Base-by-base conservation (phyloP, 2,888 invertebrate genomes). In the Drosophila setosimentum region DNA sequence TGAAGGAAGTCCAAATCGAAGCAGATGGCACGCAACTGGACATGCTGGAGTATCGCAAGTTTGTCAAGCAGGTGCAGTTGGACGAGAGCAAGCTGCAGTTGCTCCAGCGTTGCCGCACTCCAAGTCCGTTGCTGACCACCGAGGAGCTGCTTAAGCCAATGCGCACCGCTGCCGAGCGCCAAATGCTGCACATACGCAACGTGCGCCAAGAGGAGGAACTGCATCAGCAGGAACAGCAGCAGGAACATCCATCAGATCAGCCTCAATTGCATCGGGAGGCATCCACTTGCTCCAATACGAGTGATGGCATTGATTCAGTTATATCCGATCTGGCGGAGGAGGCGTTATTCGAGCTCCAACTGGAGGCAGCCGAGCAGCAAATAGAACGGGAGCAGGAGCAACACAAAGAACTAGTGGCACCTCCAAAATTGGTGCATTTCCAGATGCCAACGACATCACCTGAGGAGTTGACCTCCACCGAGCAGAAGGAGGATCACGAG, bases 271-370 rank as follows among this genome's bases (percentile, higher is more conserved):
- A 89, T 16, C 84, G 91, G 11, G 84, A 90, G 50, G 68, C 68
- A 6, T 92, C 93, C 1, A 83, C 66, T 11, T 91, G 90, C 29
- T 93, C 93, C 7, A 92, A 92, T 58, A 92, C 91, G 0, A 92
- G 92, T 63, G 90, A 92, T 73, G 92, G 89, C 37, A 89, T 91
- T 7, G 93, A 93, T 18, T 93, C 92, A 1, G 91, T 91, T 5
- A 91, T 92, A 58, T 92, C 93, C 0, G 92, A 92, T 67, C 68
- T 92, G 59, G 91, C 92, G 3, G 92, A 92, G 55, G 92, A 92
- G 55, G 92, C 91, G 0, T 63, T 93, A 1, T 80, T 85, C 35
- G 92, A 92, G 72, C 78, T 92, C 8, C 88, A 92, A 72, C 60
- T 89, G 65, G 93, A 92, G 63, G 89, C 89, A 8, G 90, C 78